These are phyloP conservation scores for Coilia nasus DNA, from an alignment of 2,797 vertebrate species.

Conservation along the genomic window DNA sequence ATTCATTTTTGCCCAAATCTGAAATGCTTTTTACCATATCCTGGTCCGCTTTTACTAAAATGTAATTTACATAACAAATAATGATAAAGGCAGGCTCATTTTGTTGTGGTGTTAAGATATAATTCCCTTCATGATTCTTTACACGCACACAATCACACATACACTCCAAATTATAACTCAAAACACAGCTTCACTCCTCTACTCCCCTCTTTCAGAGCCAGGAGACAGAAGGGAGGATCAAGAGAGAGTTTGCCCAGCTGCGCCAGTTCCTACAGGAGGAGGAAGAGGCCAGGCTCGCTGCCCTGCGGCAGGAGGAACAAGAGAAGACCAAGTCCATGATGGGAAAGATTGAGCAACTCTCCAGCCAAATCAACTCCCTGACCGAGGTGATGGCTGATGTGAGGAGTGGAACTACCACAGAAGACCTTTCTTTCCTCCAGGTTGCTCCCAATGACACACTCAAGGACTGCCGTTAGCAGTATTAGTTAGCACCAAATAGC, in stretches of 20 bases:
- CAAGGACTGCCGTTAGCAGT: too few relatives aligned
- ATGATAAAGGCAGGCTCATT: too few relatives aligned
- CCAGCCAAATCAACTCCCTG: constrained; percentile 13
- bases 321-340: constrained; percentile 1
- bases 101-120: too few relatives aligned
- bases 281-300: constrained; percentile 29
- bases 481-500: too few relatives aligned
- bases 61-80: too few relatives aligned
- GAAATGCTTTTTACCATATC: too few relatives aligned
- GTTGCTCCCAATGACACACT: neutral
- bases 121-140: too few relatives aligned
- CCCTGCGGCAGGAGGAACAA: constrained; percentile 32
- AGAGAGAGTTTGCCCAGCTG: constrained; percentile 27
- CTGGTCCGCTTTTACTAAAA: too few relatives aligned
- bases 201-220: constrained; percentile 11
- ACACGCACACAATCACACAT: constrained; percentile 3
- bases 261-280: constrained; percentile 27
- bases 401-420: neutral
- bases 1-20: too few relatives aligned
- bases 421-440: constrained; percentile 32
- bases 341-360: neutral
- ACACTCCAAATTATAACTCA: neutral
- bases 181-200: neutral
- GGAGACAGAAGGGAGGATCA: constrained; percentile 10
- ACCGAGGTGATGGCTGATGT: constrained; percentile 29